A percentile compares a stretch with the other conserved stretches of the same genome.
Evolutionary conservation across 2,888 invertebrate genomes (phyloP).

Genomic region (Eucera pruinosa): DNA sequence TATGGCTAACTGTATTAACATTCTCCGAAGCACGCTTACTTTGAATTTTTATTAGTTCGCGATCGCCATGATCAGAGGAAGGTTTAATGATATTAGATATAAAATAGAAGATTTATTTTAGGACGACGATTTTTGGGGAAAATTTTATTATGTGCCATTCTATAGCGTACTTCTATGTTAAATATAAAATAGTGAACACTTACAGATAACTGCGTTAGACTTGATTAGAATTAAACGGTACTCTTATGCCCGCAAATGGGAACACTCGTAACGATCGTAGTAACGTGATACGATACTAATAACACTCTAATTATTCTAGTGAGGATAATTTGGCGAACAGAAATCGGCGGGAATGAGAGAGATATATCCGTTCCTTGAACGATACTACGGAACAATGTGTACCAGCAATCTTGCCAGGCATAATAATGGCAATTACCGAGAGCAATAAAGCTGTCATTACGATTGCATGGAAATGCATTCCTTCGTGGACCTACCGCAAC

Average conservation of each 20-base stretch:
- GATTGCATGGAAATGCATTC: slow-evolving; percentile 63
- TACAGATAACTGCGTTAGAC: no score
- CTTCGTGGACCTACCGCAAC: slow-evolving; percentile 61
- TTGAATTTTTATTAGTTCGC: no score
- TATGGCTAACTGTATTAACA: no score
- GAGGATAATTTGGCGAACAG: background rate
- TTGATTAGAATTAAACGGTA: slow-evolving; percentile 5
- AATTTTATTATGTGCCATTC: no score
- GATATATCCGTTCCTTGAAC: slow-evolving; percentile 18
- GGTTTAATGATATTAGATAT: no score
- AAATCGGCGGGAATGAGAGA: background rate
- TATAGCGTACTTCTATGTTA: no score
- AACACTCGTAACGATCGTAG: background rate
- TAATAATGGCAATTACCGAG: slow-evolving; percentile 69
- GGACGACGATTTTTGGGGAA: no score
- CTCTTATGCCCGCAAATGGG: background rate
- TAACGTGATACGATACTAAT: background rate
- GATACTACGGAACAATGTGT: slow-evolving; percentile 53
- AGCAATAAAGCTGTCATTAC: slow-evolving; percentile 67
- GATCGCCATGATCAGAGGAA: no score
- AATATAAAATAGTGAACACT: no score
- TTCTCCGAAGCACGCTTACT: no score
- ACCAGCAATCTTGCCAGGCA: slow-evolving; percentile 48
- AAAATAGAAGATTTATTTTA: no score
- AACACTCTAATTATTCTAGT: slow-evolving; percentile 8